Evolutionary conservation across 2,888 invertebrate species (phyloP), one percentile per base, ranked within the genome.

Genomic region (Catocala fraxini): DNA sequence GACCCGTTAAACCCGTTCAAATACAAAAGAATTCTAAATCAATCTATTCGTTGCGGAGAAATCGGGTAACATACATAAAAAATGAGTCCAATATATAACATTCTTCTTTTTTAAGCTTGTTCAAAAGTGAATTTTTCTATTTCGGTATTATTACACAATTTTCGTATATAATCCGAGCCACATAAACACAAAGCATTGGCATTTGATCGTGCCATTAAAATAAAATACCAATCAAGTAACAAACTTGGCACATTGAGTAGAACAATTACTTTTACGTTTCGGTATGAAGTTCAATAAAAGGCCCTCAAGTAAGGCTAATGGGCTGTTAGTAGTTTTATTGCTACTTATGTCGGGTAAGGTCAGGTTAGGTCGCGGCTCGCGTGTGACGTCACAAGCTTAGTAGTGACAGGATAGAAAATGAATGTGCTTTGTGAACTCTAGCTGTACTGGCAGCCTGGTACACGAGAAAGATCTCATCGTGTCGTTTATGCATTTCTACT

Each of bases 341-440:
- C 60, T 63, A 57, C 67, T 65, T 65, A 59, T 56, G 52, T 57
- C 51, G 46, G 41, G 9, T 61, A 63, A 65, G 75, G 76, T 70
- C 75, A 65, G 51, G 52, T 58, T 68, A 63, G 65, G 64, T 63
- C 49, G 56, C 11, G 51, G 47, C 35, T 63, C 46, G 48, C 51
- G 59, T 51, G 51, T 75, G 73, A 75, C 71, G 75, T 67, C 70
- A 72, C 46, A 6, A 65, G 75, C 75, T 73, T 73, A 65, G 45
- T 53, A 68, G 62, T 71, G 75, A 73, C 75, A 75, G 56, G 63
- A 57, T 51, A 65, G 61, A 73, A 65, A 75, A 75, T 73, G 52
- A 65, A 75, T 73, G 68, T 65, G 61, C 51, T 41, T 35, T 56
- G 49, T 55, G 13, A 46, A 59, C 39, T 58, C 59, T 71, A 15